A percentile compares a stretch with the other conserved stretches of the same genome.
Conservation (phyloP, 2,113 vertebrate species). For the Pteruthius melanotis region DNA sequence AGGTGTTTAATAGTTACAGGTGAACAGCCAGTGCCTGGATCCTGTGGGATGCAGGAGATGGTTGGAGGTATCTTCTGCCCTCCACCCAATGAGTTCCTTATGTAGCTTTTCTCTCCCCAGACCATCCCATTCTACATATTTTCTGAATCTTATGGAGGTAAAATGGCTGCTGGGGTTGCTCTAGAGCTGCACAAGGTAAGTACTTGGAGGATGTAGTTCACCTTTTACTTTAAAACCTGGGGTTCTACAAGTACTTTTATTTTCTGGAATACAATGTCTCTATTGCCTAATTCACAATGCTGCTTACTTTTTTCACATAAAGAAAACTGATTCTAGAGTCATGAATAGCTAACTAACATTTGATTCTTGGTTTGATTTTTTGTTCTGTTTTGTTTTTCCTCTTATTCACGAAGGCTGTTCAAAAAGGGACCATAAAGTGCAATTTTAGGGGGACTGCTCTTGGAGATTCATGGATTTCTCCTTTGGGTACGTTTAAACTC, state of each 20-base stretch:
- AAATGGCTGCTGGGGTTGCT: conserved; percentile 92
- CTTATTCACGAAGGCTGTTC: conserved; percentile 73
- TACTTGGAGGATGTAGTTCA: background rate
- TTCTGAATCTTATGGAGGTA: conserved; percentile 96
- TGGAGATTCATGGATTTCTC: conserved; percentile 97
- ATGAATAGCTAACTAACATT: background rate
- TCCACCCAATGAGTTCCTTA: background rate
- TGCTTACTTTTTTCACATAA: background rate
- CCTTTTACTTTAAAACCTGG: background rate
- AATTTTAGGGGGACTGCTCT: conserved; percentile 90
- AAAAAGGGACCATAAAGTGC: conserved; percentile 80
- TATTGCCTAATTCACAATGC: background rate
- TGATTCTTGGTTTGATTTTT: background rate
- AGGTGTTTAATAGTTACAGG: background rate
- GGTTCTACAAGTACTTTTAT: background rate
- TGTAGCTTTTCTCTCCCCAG: conserved; percentile 67
- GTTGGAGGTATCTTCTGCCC: background rate
- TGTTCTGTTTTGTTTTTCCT: background rate
- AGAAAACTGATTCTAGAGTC: background rate
- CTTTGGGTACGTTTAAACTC: conserved; percentile 79
- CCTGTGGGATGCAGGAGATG: background rate
- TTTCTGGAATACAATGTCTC: background rate
- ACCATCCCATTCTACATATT: conserved; percentile 92
- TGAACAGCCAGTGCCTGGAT: background rate
- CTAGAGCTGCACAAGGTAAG: conserved; percentile 83